Evolutionary conservation across 2,113 vertebrate genomes (phyloP), one percentile per base, ranked within the genome.

Genomic region (Lucifuga dentata): DNA sequence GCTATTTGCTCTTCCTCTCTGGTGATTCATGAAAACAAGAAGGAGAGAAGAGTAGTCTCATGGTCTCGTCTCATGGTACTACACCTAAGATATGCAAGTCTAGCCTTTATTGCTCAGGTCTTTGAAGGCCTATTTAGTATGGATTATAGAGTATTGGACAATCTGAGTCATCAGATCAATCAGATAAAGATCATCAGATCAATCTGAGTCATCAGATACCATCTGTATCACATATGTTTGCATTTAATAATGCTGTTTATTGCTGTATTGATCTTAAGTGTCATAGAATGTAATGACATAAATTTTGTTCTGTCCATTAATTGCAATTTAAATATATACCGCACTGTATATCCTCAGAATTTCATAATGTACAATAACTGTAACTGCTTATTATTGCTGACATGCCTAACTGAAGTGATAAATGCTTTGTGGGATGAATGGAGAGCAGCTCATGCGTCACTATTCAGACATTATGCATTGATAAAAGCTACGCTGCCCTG

Each of bases 1-100:
- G 44, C 68, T 40, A 33, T 68, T 36, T 63, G 29, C 56, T 11
- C 35, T 21, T 60, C 11, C 40, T 35, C 48, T 17, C 41, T 16
- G 20, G 5, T 65, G 52, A 76, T 45, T 55, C 68, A 82, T 78
- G 24, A 43, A 36, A n/a, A 44, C 39, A 64, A 46, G 20, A 51
- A 36, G 48, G 33, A 41, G 26, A 15, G 39, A 16, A 59, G 19
- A 36, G 24, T 67, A 21, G 8, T 17, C 1, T 2, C 17, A 20
- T 12, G 36, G 29, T 58, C n/a, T n/a, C n/a, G n/a, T 65, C 56
- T 59, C n/a, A 68, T 36, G 8, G 48, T 32, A 36, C 24, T 46
- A 2, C 11, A 35, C 2, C 12, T 46, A 1, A 57, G 53, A 60
- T 78, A 39, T 17, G 19, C 46, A 19, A 40, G 8, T 21, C 0